Evolutionary conservation across 2,888 invertebrate species (phyloP).

Genomic region (Seira sanloemensis): DNA sequence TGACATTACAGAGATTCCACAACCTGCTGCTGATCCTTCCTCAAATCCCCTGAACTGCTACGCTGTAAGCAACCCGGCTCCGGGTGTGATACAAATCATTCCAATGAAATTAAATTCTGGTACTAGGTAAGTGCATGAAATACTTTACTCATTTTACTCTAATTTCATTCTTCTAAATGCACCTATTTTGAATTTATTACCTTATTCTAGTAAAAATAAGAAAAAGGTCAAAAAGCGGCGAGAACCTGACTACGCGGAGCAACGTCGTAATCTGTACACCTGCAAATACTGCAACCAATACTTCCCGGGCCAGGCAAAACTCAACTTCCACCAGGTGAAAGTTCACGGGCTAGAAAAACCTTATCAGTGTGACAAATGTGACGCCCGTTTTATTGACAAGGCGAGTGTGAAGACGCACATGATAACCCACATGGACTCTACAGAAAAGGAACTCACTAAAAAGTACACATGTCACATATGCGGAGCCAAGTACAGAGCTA

Average conservation of each 20-base stretch:
- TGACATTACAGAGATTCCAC: neutral
- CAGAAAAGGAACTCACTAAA: neutral
- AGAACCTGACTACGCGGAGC: neutral
- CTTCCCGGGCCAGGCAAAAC: neutral
- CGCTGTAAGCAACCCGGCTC: conserved; percentile 19
- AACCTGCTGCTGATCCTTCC: neutral
- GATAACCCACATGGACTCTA: conserved; percentile 20
- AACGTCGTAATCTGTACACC: neutral
- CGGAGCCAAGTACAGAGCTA: neutral
- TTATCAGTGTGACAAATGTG: conserved; percentile 24
- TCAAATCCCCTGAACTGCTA: conserved; percentile 8
- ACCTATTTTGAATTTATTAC: neutral
- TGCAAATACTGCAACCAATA: conserved; percentile 39
- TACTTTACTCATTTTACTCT: neutral
- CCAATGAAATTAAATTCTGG: neutral
- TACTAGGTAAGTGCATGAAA: neutral
- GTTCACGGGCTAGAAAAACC: conserved; percentile 41
- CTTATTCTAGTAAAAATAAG: neutral
- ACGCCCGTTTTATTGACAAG: conserved; percentile 8
- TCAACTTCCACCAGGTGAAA: conserved; percentile 19
- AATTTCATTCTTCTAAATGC: neutral
- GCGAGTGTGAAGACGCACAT: neutral
- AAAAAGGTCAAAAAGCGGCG: neutral
- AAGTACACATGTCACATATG: conserved; percentile 24
- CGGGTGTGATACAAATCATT: conserved; percentile 46